Base-by-base conservation (phyloP, 2,888 invertebrate genomes). In the Frankliniella fusca region DNA sequence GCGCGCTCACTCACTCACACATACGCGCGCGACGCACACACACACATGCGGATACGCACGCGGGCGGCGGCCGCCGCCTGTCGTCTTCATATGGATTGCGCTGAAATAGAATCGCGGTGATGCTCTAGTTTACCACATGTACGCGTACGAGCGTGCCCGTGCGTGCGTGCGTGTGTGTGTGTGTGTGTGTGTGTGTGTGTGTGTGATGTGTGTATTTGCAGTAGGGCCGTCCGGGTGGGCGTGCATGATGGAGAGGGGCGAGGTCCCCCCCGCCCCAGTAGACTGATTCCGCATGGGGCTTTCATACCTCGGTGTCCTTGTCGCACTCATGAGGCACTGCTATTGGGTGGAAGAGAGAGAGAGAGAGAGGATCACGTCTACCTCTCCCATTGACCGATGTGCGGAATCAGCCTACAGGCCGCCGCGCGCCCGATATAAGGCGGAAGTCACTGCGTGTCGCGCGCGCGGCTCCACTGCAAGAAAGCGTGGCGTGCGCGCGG, bases 51-150 rank as follows among this genome's bases (percentile, higher is more conserved):
- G n/a, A n/a, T n/a, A n/a, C 70, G 70, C 70, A n/a, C 70, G 54
- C 54, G 54, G 15, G 18, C 61, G 7, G 61, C 61, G 15, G 20
- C 20, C 61, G 54, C 70, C 70, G 70, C 70, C 8, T 27, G 70
- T 76, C 70, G 70, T 76, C 70, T 27, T 27, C 70, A 27, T 76
- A 76, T 76, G 70, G 70, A 76, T 76, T 76, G 70, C 70, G 27
- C 70, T 76, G 70, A 27, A 23, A 76, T 27, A 76, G 70, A 76
- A 76, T 23, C 70, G 70, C 23, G n/a, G 70, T 70, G 70, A 76
- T 76, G 70, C 70, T 76, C 70, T 76, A 76, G 70, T 76, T 76
- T 76, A 27, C 70, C 70, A 11, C 27, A 76, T 27, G 27, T 27
- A 76, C 70, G 38, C 38, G 38, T 5, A n/a, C n/a, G n/a, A n/a